These are phyloP conservation scores for Marcusenius ussheri DNA, from an alignment of 2,113 vertebrate species.

Conservation along the genomic window DNA sequence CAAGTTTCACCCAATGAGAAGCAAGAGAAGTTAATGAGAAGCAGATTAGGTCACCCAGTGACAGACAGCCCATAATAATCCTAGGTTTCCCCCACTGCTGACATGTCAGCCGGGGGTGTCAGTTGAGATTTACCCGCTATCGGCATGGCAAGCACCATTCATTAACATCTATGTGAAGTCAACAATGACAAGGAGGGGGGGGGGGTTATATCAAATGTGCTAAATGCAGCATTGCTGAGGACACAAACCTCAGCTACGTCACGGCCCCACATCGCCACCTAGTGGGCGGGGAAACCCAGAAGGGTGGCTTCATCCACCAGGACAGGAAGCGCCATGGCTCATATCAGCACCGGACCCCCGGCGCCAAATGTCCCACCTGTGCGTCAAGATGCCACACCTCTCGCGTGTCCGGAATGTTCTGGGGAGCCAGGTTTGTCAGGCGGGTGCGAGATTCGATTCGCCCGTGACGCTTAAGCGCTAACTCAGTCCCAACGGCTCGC, in stretches of 20 bases:
- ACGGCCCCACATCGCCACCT: not conserved
- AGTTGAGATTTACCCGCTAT: not conserved
- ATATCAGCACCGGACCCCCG: not conserved
- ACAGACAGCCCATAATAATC: not conserved
- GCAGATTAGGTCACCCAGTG: not conserved
- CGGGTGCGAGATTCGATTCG: not conserved
- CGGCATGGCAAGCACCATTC: not conserved
- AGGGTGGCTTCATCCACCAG: not conserved
- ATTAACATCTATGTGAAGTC: not conserved
- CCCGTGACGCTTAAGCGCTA: not conserved
- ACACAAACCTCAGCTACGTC: not conserved
- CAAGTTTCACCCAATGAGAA: not conserved
- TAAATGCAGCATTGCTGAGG: not conserved
- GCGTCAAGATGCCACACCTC: not conserved
- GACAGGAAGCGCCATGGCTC: not conserved
- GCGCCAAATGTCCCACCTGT: not conserved
- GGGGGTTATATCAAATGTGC: not conserved
- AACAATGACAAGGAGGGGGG: not conserved
- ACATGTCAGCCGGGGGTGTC: not conserved
- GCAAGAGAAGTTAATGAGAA: not conserved
- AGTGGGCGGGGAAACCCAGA: not conserved
- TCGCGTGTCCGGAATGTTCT: not conserved
- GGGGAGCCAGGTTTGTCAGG: not conserved
- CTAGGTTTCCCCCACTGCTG: not conserved
- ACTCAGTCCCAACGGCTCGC: not conserved